Base-by-base conservation (phyloP, 2,797 vertebrate species). In the Lepilemur septentrionalis region DNA sequence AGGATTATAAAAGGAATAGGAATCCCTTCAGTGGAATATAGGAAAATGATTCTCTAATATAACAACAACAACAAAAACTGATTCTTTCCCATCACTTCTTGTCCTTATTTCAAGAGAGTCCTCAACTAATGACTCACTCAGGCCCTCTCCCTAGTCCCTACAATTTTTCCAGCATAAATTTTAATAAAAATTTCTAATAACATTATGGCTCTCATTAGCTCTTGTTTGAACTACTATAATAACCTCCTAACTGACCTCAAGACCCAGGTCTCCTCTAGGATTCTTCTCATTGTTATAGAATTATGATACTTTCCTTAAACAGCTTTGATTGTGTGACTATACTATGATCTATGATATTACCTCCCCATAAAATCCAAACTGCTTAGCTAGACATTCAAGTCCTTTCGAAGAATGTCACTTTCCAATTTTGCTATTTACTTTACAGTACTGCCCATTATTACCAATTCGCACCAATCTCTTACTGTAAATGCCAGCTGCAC, bases 361-460 rank as follows among this genome's bases (percentile, higher is more conserved):
- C 12, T 30, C 12, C 13, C 14, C 15, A n/a, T 65, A 75, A 87
- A 86, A 82, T 91, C 4, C 14, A 73, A 73, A 88, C 17, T 38
- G 18, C 23, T 85, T 73, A 78, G 9, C 1, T 79, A 32, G 48
- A 83, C 20, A 41, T 41, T 92, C 22, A 81, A 92, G 15, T 38
- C 38, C n/a, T 93, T 83, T 95, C 20, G 65, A 96, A 69, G 22
- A 75, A 83, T 35, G 7, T 80, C 61, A 46, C 3, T 59, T 78
- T 83, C 22, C 91, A 59, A 83, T 91, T 92, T 93, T 59, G 69
- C 5, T 25, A 65, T 80, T 94, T 75, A 87, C 50, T 90, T 80
- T 75, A n/a, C 1, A 5, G 75, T 57, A 35, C 20, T 55, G n/a
- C 28, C 50, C 10, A 43, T 67, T 73, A 41, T 61, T 69, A 35